phyloP scores from a whole-genome alignment of 2,888 invertebrate species.

The Syritta pipiens region DNA sequence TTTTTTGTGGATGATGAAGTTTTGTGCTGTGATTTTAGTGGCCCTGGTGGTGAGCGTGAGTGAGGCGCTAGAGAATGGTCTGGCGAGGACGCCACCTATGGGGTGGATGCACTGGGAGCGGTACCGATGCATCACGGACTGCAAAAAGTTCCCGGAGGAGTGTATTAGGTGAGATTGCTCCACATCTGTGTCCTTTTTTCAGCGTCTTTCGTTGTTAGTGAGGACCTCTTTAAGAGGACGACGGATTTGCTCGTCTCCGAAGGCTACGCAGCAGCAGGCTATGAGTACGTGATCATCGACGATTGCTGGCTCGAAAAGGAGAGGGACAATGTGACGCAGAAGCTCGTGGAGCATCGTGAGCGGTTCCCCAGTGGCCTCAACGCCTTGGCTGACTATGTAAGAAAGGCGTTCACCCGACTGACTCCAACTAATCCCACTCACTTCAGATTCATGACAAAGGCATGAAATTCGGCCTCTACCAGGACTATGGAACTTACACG shows the following conservation, averaged over 20 bases:
- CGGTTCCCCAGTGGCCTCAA: slow-evolving; percentile 88
- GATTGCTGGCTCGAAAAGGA: slow-evolving; percentile 88
- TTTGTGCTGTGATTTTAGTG: slow-evolving; percentile 19
- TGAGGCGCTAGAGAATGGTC: slow-evolving; percentile 81
- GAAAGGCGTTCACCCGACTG: slow-evolving; percentile 70
- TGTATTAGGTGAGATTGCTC: slow-evolving; percentile 82
- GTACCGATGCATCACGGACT: slow-evolving; percentile 83
- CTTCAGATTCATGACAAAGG: slow-evolving; percentile 85
- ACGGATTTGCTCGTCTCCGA: slow-evolving; percentile 84
- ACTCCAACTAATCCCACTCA: neutral
- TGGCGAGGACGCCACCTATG: slow-evolving; percentile 85
- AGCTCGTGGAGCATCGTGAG: slow-evolving; percentile 83
- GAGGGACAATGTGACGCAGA: slow-evolving; percentile 81
- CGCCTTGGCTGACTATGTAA: slow-evolving; percentile 86
- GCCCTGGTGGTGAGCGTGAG: neutral
- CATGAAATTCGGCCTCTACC: slow-evolving; percentile 89
- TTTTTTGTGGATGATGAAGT: slow-evolving; percentile 46
- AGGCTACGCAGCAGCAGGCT: slow-evolving; percentile 86
- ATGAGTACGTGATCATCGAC: slow-evolving; percentile 86
- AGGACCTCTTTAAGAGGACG: slow-evolving; percentile 82
- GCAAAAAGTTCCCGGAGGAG: slow-evolving; percentile 82
- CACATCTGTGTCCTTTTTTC: neutral
- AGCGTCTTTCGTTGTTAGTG: slow-evolving; percentile 79
- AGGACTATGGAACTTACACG: slow-evolving; percentile 87
- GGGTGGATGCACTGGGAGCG: slow-evolving; percentile 86